These are phyloP conservation scores for Trachemys scripta DNA, from an alignment of 2,113 vertebrate genomes.

Conservation along the genomic window DNA sequence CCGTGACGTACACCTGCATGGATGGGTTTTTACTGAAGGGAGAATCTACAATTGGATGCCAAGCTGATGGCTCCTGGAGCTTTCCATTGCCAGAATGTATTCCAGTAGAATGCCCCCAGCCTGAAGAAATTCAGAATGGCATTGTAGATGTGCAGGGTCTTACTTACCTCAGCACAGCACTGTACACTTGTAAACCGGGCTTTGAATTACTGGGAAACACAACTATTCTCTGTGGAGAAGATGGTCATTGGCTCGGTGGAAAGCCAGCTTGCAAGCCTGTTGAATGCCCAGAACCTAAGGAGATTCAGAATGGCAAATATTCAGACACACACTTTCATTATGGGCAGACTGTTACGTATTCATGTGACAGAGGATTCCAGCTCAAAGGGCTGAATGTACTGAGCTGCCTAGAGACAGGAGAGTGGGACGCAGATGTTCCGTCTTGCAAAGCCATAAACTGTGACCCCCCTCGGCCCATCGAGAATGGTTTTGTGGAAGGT, in stretches of 20 bases:
- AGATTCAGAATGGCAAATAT: conserved; percentile 87
- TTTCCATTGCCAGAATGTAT: conserved; percentile 90
- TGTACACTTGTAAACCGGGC: conserved; percentile 93
- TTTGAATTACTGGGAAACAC: conserved; percentile 90
- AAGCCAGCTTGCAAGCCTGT: conserved; percentile 90
- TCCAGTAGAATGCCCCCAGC: conserved; percentile 95
- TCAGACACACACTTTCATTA: conserved; percentile 88
- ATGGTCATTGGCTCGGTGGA: conserved; percentile 94
- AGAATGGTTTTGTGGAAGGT: conserved; percentile 97
- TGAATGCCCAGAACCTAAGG: conserved; percentile 87
- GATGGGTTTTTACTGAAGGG: conserved; percentile 91
- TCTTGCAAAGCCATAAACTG: conserved; percentile 90
- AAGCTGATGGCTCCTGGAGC: conserved; percentile 89
- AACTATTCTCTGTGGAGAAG: conserved; percentile 93
- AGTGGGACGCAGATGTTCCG: conserved; percentile 87
- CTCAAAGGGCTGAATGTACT: conserved; percentile 87
- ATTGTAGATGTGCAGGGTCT: conserved; percentile 97
- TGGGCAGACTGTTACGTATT: conserved; percentile 87
- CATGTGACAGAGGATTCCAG: conserved; percentile 90
- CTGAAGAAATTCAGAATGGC: conserved; percentile 90
- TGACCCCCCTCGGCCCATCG: conserved; percentile 89
- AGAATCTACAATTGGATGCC: conserved; percentile 82
- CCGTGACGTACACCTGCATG: conserved; percentile 89
- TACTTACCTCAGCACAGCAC: conserved; percentile 94
- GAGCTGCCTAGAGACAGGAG: conserved; percentile 88